phyloP scores from a whole-genome alignment of 2,888 invertebrate genomes.

The Buathra laborator region DNA sequence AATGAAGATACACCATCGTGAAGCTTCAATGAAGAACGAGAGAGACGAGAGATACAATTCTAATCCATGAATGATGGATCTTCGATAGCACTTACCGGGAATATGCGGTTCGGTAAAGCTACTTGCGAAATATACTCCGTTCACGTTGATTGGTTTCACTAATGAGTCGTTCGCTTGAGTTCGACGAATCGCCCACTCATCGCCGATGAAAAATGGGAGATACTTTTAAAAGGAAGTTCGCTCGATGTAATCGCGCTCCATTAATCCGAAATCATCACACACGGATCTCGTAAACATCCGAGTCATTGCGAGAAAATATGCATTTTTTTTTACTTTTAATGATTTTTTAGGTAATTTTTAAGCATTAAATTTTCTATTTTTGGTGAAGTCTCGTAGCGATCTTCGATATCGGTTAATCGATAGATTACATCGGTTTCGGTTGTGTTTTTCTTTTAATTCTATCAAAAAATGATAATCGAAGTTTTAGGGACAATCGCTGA shows the following conservation, averaged over 20 bases:
- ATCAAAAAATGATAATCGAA: too few species aligned
- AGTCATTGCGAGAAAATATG: background rate
- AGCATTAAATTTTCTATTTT: too few species aligned
- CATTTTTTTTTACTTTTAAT: background rate
- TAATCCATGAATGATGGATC: conserved; percentile 52
- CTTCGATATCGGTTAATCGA: too few species aligned
- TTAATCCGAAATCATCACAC: background rate
- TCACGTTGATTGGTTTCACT: conserved; percentile 23
- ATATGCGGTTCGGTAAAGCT: conserved; percentile 15
- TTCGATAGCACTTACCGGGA: conserved; percentile 49
- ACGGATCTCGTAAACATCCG: too few species aligned
- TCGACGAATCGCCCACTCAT: background rate
- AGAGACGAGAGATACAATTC: conserved; percentile 32
- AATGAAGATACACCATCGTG: conserved; percentile 53
- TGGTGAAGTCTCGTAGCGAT: too few species aligned
- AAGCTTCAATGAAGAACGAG: conserved; percentile 13
- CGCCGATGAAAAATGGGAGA: conserved; percentile 19
- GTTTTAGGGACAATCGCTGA: too few species aligned
- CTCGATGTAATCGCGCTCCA: background rate
- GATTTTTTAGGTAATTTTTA: too few species aligned
- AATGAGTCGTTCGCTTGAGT: conserved; percentile 13
- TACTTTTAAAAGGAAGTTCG: background rate
- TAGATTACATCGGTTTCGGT: too few species aligned
- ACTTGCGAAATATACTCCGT: background rate
- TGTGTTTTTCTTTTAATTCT: too few species aligned